A percentile compares a stretch with the other conserved stretches of the same genome.
Conservation (phyloP, 1,140 invertebrate species). For the Drosophila yakuba region DNA sequence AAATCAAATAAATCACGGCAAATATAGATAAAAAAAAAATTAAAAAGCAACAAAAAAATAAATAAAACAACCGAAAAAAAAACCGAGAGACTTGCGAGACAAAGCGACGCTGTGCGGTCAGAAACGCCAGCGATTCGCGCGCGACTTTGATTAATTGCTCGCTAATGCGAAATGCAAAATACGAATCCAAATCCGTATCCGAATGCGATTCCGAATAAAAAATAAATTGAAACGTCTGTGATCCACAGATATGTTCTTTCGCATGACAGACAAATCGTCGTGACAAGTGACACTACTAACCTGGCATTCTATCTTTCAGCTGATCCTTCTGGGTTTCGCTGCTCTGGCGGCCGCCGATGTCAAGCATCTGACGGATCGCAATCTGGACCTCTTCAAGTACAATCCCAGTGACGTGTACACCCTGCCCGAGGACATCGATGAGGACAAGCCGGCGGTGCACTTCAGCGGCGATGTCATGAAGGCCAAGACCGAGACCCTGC, state of each 20-base stretch:
- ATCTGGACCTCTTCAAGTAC: conserved; percentile 82
- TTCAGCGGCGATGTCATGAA: conserved; percentile 79
- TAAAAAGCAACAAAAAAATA: conserved; percentile 8
- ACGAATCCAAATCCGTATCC: neutral
- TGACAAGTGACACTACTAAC: neutral
- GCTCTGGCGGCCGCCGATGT: conserved; percentile 68
- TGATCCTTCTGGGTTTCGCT: conserved; percentile 71
- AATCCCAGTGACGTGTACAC: conserved; percentile 79
- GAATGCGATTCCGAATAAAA: neutral
- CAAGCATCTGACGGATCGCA: conserved; percentile 76
- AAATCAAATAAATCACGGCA: conserved; percentile 50
- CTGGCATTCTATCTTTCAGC: conserved; percentile 5
- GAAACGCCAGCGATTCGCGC: conserved; percentile 61
- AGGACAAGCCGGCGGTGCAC: conserved; percentile 80
- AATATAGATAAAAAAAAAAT: conserved; percentile 7
- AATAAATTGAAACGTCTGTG: conserved; percentile 11
- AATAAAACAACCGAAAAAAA: conserved; percentile 19
- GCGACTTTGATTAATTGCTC: conserved; percentile 72
- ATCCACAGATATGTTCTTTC: neutral
- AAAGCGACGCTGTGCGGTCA: conserved; percentile 32
- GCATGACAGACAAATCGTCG: too few species aligned
- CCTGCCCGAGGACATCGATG: conserved; percentile 82
- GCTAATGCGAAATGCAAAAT: conserved; percentile 38
- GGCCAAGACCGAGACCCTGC: conserved; percentile 76
- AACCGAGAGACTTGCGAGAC: conserved; percentile 53